A percentile compares a stretch with the other conserved stretches of the same genome.
Evolutionary conservation across 2,888 invertebrate genomes (phyloP).

Genomic region (Tricholauxania praeusta): DNA sequence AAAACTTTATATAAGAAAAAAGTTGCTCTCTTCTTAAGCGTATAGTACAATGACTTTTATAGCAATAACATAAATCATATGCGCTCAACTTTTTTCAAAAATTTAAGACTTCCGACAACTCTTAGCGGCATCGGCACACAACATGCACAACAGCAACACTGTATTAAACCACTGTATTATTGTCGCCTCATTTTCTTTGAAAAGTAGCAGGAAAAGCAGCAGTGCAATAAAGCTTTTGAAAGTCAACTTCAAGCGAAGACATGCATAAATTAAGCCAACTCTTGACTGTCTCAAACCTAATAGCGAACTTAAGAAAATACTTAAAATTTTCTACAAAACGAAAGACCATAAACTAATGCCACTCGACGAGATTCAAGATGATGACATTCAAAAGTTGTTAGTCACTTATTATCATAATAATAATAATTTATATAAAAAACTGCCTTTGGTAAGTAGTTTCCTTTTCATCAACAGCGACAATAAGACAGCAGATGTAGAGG

Average conservation of each 20-base stretch:
- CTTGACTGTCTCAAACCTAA: too few species aligned
- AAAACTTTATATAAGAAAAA: too few species aligned
- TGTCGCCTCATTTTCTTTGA: constrained; percentile 14
- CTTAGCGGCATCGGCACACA: not conserved
- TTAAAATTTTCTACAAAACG: constrained; percentile 3
- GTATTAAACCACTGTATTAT: constrained; percentile 18
- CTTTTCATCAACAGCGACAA: not conserved
- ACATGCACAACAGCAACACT: not conserved
- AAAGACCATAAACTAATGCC: constrained; percentile 13
- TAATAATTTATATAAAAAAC: constrained; percentile 3
- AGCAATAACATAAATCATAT: too few species aligned
- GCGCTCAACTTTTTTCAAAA: too few species aligned
- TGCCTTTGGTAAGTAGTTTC: not conserved
- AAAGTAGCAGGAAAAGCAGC: not conserved
- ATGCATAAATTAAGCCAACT: too few species aligned
- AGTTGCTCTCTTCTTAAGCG: too few species aligned
- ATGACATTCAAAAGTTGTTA: constrained; percentile 21
- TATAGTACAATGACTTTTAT: too few species aligned
- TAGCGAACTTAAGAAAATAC: constrained; percentile 4
- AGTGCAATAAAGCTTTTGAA: not conserved
- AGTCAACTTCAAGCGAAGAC: too few species aligned
- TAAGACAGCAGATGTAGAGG: too few species aligned
- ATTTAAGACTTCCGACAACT: too few species aligned
- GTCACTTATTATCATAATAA: constrained; percentile 8
- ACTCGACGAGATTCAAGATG: not conserved